A percentile compares a stretch with the other conserved stretches of the same genome.
Conservation (phyloP, 1,140 invertebrate species). For the Anthonomus grandis region DNA sequence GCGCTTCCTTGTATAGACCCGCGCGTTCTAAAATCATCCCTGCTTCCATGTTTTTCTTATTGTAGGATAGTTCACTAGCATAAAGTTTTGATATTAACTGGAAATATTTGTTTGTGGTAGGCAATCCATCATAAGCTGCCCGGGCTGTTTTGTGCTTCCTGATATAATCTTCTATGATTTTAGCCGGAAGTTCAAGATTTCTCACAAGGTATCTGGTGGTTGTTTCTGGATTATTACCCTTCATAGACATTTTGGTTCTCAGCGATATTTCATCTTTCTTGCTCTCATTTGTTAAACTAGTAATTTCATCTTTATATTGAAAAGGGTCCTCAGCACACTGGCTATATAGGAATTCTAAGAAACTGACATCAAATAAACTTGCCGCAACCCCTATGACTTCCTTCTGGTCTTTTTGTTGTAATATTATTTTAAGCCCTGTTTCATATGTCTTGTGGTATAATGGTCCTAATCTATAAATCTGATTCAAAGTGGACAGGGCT, state of each 20-base stretch:
- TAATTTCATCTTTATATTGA: too few species aligned
- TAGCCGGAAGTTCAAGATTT: slow-evolving; percentile 8
- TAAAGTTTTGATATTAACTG: slow-evolving; percentile 21
- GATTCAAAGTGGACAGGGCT: too few species aligned
- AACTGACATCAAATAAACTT: slow-evolving; percentile 30
- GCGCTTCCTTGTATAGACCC: slow-evolving; percentile 24
- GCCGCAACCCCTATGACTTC: slow-evolving; percentile 22
- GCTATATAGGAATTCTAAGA: slow-evolving; percentile 27
- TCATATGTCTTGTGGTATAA: too few species aligned
- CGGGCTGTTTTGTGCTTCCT: slow-evolving; percentile 24
- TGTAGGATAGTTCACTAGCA: slow-evolving; percentile 21
- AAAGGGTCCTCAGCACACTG: slow-evolving; percentile 31
- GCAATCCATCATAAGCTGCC: slow-evolving; percentile 24
- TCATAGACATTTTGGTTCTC: too few species aligned
- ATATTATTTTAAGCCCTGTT: too few species aligned
- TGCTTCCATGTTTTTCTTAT: slow-evolving; percentile 23
- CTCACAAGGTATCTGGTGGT: slow-evolving; percentile 31
- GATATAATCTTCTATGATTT: slow-evolving; percentile 24
- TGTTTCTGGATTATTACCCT: too few species aligned
- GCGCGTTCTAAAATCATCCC: slow-evolving; percentile 31
- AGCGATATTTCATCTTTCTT: too few species aligned
- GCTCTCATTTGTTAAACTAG: too few species aligned
- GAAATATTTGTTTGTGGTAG: slow-evolving; percentile 13
- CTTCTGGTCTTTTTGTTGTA: slow-evolving; percentile 18
- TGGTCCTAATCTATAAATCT: too few species aligned